These are phyloP conservation scores for Drosophila sucinea DNA, from an alignment of 1,140 invertebrate genomes.

Conservation along the genomic window DNA sequence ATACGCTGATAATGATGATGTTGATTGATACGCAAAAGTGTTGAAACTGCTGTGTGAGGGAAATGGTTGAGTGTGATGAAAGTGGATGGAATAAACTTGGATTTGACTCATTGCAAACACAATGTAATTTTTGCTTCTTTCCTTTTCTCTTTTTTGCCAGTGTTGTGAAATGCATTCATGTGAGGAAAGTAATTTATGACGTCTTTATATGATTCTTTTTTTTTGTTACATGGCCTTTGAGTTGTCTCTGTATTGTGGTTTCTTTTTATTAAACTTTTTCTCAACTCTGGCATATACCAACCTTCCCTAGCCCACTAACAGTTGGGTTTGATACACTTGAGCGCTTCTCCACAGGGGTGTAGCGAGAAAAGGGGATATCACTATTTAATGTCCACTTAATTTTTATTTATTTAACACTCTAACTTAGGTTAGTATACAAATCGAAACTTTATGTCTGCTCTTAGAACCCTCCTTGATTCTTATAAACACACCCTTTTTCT, in stretches of 20 bases:
- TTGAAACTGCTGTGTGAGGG: slow-evolving; percentile 35
- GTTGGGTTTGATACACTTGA: slow-evolving; percentile 62
- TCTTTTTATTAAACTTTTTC: slow-evolving; percentile 70
- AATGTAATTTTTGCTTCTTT: slow-evolving; percentile 17
- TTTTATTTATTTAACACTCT: no score
- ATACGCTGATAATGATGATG: slow-evolving; percentile 40
- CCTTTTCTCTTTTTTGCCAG: neutral
- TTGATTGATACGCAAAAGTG: slow-evolving; percentile 59
- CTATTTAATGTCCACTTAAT: neutral
- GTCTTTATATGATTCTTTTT: slow-evolving; percentile 62
- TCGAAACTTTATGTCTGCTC: no score
- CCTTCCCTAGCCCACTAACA: slow-evolving; percentile 7
- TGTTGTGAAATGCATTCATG: slow-evolving; percentile 49
- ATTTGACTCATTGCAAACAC: slow-evolving; percentile 14
- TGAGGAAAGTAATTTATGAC: slow-evolving; percentile 64
- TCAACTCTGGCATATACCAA: slow-evolving; percentile 2
- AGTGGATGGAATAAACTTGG: slow-evolving; percentile 1
- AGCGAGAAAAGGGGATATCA: neutral
- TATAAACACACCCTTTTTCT: no score
- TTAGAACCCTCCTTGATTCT: no score
- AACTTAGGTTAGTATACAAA: no score
- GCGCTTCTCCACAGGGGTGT: slow-evolving; percentile 26
- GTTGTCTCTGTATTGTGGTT: slow-evolving; percentile 48
- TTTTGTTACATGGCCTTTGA: slow-evolving; percentile 40
- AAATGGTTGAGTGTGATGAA: neutral